Percentiles rank a stretch among this genome's conserved stretches.
These are phyloP conservation scores for Drosophila mimetica DNA, from an alignment of 2,888 invertebrate genomes.

Conservation along the genomic window DNA sequence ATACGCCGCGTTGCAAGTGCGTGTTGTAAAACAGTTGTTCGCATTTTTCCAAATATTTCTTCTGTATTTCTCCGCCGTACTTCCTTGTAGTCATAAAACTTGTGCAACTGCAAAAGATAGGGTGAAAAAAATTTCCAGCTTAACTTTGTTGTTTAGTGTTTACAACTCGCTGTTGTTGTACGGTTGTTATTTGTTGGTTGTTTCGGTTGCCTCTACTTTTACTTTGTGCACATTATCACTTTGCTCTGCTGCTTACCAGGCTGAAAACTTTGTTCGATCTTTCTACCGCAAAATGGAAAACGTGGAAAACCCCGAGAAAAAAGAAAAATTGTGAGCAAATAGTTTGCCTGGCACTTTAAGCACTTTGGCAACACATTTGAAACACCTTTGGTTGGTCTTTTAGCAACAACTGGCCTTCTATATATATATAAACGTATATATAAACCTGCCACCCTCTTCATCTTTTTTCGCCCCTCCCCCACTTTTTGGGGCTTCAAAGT, in stretches of 20 bases:
- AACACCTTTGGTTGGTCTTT: slow-evolving; percentile 70
- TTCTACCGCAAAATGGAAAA: slow-evolving; percentile 42
- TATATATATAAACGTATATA: not conserved
- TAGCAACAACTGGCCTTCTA: slow-evolving; percentile 34
- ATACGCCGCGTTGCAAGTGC: slow-evolving; percentile 67
- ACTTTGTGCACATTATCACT: slow-evolving; percentile 75
- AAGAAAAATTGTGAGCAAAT: slow-evolving; percentile 51
- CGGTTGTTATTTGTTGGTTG: slow-evolving; percentile 31
- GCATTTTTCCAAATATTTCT: slow-evolving; percentile 24
- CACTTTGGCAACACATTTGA: slow-evolving; percentile 64
- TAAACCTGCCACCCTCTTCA: not conserved
- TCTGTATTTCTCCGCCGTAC: slow-evolving; percentile 12
- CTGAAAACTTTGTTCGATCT: slow-evolving; percentile 71
- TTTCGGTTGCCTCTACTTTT: slow-evolving; percentile 61
- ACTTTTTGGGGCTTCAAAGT: slow-evolving; percentile 23
- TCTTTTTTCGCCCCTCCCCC: slow-evolving; percentile 12
- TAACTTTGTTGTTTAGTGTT: slow-evolving; percentile 77
- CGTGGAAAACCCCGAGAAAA: slow-evolving; percentile 14
- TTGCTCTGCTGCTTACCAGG: slow-evolving; percentile 40
- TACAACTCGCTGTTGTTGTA: slow-evolving; percentile 47
- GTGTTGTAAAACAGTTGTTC: slow-evolving; percentile 59
- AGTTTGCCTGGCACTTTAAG: slow-evolving; percentile 68
- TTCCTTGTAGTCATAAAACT: slow-evolving; percentile 59
- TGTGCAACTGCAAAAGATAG: slow-evolving; percentile 32
- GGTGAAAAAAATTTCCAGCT: slow-evolving; percentile 46